These are phyloP conservation scores for Poecile montanus DNA, from an alignment of 2,797 vertebrate genomes.

Conservation along the genomic window DNA sequence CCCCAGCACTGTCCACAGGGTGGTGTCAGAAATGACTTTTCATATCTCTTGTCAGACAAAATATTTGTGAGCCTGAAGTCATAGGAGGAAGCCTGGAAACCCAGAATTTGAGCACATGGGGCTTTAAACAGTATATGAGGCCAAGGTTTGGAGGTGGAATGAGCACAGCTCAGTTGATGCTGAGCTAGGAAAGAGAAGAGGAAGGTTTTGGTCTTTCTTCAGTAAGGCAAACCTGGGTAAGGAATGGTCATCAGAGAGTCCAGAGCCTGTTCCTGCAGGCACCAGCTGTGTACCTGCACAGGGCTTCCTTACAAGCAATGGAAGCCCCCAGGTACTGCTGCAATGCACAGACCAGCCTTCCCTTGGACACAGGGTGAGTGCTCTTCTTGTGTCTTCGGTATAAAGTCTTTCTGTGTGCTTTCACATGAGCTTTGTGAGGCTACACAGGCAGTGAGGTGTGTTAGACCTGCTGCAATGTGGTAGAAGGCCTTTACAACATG, in stretches of 20 bases:
- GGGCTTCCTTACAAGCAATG: not conserved
- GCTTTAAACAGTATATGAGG: not conserved
- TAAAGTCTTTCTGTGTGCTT: not conserved
- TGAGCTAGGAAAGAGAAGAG: not conserved
- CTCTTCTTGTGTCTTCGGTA: not conserved
- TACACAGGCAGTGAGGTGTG: not conserved
- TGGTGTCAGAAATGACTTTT: not conserved
- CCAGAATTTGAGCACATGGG: not conserved
- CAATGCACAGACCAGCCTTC: not conserved
- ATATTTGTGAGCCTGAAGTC: not conserved
- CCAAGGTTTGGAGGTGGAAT: not conserved
- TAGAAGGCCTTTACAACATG: not conserved
- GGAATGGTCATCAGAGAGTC: not conserved
- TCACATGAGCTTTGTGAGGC: not conserved
- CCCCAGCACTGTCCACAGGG: not conserved
- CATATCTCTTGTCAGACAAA: not conserved
- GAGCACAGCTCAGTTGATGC: not conserved
- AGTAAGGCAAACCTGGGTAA: not conserved
- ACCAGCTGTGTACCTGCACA: not conserved
- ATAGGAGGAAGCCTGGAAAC: not conserved
- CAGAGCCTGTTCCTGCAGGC: not conserved
- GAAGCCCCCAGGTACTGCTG: not conserved
- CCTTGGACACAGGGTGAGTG: rapidly evolving
- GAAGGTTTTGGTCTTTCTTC: not conserved
- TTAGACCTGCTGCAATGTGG: not conserved